Conservation (phyloP, 2,888 invertebrate genomes). For the Crepidodera aurea region DNA sequence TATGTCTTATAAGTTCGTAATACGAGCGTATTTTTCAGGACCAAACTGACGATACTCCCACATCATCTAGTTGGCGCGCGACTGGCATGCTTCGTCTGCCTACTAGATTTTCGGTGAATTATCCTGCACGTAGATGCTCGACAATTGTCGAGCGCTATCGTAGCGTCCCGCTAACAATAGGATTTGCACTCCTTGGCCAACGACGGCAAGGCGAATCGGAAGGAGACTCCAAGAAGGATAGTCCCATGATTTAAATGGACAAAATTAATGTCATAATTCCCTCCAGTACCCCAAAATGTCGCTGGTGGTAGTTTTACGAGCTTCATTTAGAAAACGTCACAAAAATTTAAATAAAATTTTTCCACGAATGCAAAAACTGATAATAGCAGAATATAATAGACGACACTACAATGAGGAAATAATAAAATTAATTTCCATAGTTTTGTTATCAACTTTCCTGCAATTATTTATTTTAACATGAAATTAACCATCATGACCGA, state of each 20-base stretch:
- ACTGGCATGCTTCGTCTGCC: slow-evolving; percentile 29
- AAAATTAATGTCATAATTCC: not conserved
- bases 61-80: slow-evolving; percentile 30
- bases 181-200: slow-evolving; percentile 25
- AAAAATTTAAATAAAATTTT: no score
- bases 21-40: slow-evolving; percentile 23
- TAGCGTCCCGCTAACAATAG: slow-evolving; percentile 30
- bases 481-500: no score
- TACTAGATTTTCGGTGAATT: slow-evolving; percentile 35
- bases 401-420: no score
- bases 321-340: no score
- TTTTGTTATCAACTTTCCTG: no score
- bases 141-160: slow-evolving; percentile 27
- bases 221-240: not conserved
- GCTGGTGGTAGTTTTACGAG: no score
- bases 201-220: not conserved
- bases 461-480: no score
- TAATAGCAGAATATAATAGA: no score
- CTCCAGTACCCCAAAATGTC: no score
- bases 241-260: not conserved
- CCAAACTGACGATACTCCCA: slow-evolving; percentile 17
- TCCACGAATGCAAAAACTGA: no score
- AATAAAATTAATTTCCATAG: no score
- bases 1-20: slow-evolving; percentile 8
- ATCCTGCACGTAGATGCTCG: slow-evolving; percentile 34